phyloP scores from a whole-genome alignment of 2,113 vertebrate species.

The Perca schrenkii region DNA sequence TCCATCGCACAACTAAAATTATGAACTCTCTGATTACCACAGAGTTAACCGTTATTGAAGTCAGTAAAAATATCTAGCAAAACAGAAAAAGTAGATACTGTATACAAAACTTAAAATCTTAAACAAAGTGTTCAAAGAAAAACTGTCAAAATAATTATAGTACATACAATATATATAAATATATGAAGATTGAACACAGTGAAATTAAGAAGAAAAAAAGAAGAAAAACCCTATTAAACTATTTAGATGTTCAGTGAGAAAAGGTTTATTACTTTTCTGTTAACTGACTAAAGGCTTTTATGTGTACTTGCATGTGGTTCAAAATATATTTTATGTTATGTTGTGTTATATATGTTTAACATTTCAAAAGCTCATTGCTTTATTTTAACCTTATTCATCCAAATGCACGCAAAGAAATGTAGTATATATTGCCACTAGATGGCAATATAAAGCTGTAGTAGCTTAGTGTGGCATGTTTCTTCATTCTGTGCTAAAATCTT shows the following conservation, averaged over 20 bases:
- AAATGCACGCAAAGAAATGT: background rate
- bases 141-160: background rate
- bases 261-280: background rate
- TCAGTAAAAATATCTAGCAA: background rate
- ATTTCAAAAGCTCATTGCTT: background rate
- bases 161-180: no score
- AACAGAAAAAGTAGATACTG: background rate
- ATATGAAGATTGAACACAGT: background rate
- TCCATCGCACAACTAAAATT: background rate
- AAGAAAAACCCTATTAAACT: no score
- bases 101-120: background rate
- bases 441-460: constrained; percentile 50
- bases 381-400: background rate
- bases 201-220: background rate
- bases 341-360: background rate
- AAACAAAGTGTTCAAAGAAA: background rate
- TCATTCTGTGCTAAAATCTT: background rate
- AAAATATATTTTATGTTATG: background rate
- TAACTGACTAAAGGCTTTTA: background rate
- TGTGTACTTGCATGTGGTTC: background rate
- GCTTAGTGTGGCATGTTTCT: background rate
- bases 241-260: background rate
- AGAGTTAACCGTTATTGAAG: background rate
- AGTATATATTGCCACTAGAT: constrained; percentile 62
- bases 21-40: background rate